Evolutionary conservation across 2,888 invertebrate species (phyloP), one percentile per base, ranked within the genome.

Genomic region (Eupeodes latifasciatus): DNA sequence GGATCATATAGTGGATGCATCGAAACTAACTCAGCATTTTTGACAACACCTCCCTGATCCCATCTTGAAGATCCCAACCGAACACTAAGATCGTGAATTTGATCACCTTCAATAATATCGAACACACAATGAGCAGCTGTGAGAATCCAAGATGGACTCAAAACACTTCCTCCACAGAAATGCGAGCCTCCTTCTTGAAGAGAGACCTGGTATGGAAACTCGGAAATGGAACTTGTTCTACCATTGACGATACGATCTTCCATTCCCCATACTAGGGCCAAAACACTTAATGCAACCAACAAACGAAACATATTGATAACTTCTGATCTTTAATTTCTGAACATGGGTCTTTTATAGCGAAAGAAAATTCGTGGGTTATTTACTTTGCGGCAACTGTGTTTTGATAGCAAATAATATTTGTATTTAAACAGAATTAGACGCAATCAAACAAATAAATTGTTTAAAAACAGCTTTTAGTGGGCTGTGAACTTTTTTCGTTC

Each of bases 271-370:
- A 14, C 66, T 6, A 66, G 27, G 27, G 47, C 47, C 11, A 66
- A 9, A 66, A 66, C 19, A 49, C 66, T 47, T 27, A 66, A 19
- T 6, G 27, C 19, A 27, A 49, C 27, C 1, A n/a, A 14, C 12
- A 49, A 27, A 10, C 66, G 66, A 7, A 47, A 66, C 66, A 66
- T 66, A 14, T 66, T 66, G 62, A 3, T 6, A 34, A 34, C 59
- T 36, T 11, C 7, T 62, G 62, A 62, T 40, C 14, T 34, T 40
- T n/a, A 7, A 9, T 9, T 62, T 2, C 40, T 16, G 14, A 59
- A 34, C 6, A 4, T 7, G 34, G 34, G 14, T 14, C 59, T 59
- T 59, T 59, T 59, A 59, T 59, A 59, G 59, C 14, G 6, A 59
- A 34, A 59, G 2, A 1, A 2, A 10, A 40, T 2, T 44, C 9